Evolutionary conservation across 1,140 invertebrate genomes (phyloP).

Genomic region (Cylas formicarius): DNA sequence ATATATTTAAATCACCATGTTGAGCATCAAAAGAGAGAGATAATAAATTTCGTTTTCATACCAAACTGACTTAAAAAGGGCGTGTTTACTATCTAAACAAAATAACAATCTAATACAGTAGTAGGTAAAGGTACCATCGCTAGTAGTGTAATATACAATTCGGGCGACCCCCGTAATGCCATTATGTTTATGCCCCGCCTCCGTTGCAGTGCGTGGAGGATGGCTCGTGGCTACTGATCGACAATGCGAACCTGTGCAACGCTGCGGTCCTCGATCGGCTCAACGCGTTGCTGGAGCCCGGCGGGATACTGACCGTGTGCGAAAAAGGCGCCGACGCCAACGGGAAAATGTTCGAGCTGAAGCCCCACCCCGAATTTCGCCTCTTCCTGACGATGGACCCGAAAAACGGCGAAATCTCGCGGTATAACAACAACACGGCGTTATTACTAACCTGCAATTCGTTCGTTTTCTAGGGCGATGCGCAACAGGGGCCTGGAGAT

Average conservation of each 20-base stretch:
- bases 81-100: too few relatives aligned
- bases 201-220: slow-evolving; percentile 61
- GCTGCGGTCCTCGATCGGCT: slow-evolving; percentile 93
- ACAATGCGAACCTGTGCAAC: slow-evolving; percentile 96
- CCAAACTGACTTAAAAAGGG: too few relatives aligned
- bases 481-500: slow-evolving; percentile 95
- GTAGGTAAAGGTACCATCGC: too few relatives aligned
- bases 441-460: slow-evolving; percentile 7
- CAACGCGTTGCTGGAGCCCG: slow-evolving; percentile 90
- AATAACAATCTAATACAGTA: too few relatives aligned
- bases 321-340: slow-evolving; percentile 76
- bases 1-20: too few relatives aligned
- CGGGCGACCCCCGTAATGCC: too few relatives aligned
- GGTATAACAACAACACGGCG: too few relatives aligned
- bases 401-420: slow-evolving; percentile 88
- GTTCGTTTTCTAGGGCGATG: slow-evolving; percentile 74
- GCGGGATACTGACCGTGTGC: slow-evolving; percentile 82
- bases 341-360: slow-evolving; percentile 65
- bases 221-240: slow-evolving; percentile 88
- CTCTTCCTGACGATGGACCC: slow-evolving; percentile 95
- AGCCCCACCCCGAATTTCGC: slow-evolving; percentile 85
- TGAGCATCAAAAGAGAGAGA: too few relatives aligned
- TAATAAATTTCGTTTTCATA: too few relatives aligned
- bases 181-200: too few relatives aligned
- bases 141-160: too few relatives aligned